phyloP scores from a whole-genome alignment of 1,140 invertebrate species.

The Parasteatoda tepidariorum region DNA sequence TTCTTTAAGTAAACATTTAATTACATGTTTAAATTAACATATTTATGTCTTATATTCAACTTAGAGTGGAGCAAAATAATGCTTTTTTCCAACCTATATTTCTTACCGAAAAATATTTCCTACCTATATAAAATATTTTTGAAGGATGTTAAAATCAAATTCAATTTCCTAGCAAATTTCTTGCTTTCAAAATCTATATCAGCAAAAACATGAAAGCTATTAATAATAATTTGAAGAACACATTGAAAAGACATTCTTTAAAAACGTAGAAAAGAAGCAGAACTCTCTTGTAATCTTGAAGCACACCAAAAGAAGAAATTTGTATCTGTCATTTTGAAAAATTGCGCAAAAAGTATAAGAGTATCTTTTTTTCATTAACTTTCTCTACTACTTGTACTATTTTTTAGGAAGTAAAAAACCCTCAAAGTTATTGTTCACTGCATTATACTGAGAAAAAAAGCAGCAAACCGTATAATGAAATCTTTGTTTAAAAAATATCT shows the following conservation, averaged over 20 bases:
- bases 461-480: slow-evolving; percentile 6
- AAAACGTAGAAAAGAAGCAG: background rate
- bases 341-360: slow-evolving; percentile 5
- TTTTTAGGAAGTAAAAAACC: slow-evolving; percentile 11
- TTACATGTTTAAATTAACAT: too few relatives aligned
- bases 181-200: background rate
- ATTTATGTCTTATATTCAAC: too few relatives aligned
- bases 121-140: too few relatives aligned
- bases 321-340: slow-evolving; percentile 40
- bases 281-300: background rate
- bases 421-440: slow-evolving; percentile 12
- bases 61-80: too few relatives aligned
- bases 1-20: too few relatives aligned
- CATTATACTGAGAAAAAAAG: background rate
- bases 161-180: too few relatives aligned
- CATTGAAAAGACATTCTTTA: background rate
- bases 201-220: background rate
- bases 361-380: slow-evolving; percentile 6
- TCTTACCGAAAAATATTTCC: too few relatives aligned
- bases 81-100: too few relatives aligned
- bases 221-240: background rate
- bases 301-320: background rate
- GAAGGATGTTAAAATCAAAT: too few relatives aligned
- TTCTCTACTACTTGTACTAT: background rate
- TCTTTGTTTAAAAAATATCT: background rate